phyloP scores from a whole-genome alignment of 2,797 vertebrate species.

The Sebastes oblongus region DNA sequence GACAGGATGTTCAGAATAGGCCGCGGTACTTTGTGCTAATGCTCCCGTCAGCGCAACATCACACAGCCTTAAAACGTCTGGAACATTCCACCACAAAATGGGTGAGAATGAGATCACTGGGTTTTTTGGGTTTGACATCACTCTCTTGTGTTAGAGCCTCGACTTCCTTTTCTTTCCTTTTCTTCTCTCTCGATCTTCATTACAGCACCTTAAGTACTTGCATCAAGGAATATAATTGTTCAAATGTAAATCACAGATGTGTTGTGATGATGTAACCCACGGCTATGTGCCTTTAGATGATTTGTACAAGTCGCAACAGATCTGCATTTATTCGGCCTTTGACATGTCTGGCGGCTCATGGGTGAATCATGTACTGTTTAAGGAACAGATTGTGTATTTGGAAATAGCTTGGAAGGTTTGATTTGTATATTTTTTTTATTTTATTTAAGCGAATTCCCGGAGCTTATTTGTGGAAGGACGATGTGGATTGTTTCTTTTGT shows the following conservation, averaged over 20 bases:
- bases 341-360: neutral
- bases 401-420: slow-evolving; percentile 21
- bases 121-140: slow-evolving; percentile 19
- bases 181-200: neutral
- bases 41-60: neutral
- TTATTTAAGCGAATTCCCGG: slow-evolving; percentile 1
- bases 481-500: slow-evolving; percentile 5
- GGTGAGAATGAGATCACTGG: slow-evolving; percentile 28
- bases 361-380: neutral
- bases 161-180: neutral
- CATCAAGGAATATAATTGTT: slow-evolving; percentile 15
- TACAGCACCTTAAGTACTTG: slow-evolving; percentile 29
- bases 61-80: slow-evolving; percentile 1
- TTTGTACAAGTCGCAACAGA: neutral
- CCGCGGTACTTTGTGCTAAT: neutral
- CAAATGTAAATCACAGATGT: neutral
- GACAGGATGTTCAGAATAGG: neutral
- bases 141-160: neutral
- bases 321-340: neutral
- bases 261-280: neutral
- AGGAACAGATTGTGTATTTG: slow-evolving; percentile 18
- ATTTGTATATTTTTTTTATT: slow-evolving; percentile 60
- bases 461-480: slow-evolving; percentile 5
- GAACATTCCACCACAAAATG: slow-evolving; percentile 26
- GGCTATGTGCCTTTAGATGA: neutral